These are phyloP conservation scores for Dyspetes luteomarginatus DNA, from an alignment of 2,888 invertebrate species.

Conservation along the genomic window DNA sequence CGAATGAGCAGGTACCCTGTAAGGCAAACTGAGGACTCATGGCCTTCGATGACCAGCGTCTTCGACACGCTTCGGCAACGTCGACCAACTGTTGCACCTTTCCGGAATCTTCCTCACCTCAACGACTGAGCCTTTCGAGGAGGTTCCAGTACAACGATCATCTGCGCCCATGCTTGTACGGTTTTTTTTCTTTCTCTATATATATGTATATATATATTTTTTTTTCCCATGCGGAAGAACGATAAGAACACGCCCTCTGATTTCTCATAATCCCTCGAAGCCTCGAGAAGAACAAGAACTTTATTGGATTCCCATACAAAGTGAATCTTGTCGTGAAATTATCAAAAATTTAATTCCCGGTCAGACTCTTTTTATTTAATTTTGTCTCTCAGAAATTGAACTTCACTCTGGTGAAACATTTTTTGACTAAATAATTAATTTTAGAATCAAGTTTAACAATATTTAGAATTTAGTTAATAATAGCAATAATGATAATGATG, in stretches of 20 bases:
- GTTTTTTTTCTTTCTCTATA: no score
- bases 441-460: no score
- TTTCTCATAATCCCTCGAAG: slow-evolving; percentile 37
- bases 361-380: slow-evolving; percentile 20
- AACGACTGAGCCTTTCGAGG: slow-evolving; percentile 10
- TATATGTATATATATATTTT: neutral
- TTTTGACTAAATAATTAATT: no score
- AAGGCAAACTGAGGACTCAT: slow-evolving; percentile 59
- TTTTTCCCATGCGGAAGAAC: slow-evolving; percentile 13
- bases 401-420: no score
- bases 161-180: slow-evolving; percentile 1
- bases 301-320: slow-evolving; percentile 4
- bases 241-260: slow-evolving; percentile 17
- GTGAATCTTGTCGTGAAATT: slow-evolving; percentile 30
- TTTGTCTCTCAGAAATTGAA: neutral
- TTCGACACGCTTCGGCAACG: slow-evolving; percentile 74
- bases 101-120: slow-evolving; percentile 42
- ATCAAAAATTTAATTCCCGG: neutral
- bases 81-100: slow-evolving; percentile 78
- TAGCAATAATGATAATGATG: neutral
- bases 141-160: slow-evolving; percentile 51
- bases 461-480: no score
- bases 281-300: slow-evolving; percentile 6
- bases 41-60: slow-evolving; percentile 71
- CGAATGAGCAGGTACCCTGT: slow-evolving; percentile 55